Percentiles rank a stretch among this genome's conserved stretches.
Conservation (phyloP, 2,113 vertebrate genomes). For the Cromileptes altivelis region DNA sequence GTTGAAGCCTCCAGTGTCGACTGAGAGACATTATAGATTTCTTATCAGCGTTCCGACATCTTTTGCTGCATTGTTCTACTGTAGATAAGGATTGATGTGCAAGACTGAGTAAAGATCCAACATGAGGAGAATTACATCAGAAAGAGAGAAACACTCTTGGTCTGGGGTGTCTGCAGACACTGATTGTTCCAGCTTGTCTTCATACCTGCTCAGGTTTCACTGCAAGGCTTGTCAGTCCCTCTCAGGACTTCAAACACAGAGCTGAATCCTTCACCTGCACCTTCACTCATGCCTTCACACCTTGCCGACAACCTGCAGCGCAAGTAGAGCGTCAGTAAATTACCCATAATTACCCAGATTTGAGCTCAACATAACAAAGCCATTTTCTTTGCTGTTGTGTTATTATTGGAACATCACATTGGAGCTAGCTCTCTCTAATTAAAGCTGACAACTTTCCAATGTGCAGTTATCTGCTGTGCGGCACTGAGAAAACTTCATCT, state of each 20-base stretch:
- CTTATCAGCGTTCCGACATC: constrained; percentile 33
- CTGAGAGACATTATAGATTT: constrained; percentile 45
- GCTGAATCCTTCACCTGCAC: constrained; percentile 59
- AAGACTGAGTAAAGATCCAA: constrained; percentile 48
- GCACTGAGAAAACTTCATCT: constrained; percentile 47
- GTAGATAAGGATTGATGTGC: constrained; percentile 35
- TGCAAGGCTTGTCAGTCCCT: constrained; percentile 69
- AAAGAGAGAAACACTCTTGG: constrained; percentile 21
- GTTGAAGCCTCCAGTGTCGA: constrained; percentile 24
- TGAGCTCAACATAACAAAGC: constrained; percentile 60
- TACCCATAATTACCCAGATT: constrained; percentile 73
- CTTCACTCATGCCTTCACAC: constrained; percentile 66
- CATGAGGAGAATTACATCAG: constrained; percentile 48
- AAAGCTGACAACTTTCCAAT: constrained; percentile 57
- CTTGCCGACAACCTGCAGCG: constrained; percentile 59
- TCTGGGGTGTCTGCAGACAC: constrained; percentile 39
- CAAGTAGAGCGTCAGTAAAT: constrained; percentile 63
- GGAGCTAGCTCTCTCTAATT: constrained; percentile 58
- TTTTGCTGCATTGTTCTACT: constrained; percentile 39
- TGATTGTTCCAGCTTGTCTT: constrained; percentile 76
- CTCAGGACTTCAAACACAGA: constrained; percentile 69
- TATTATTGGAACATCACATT: constrained; percentile 55
- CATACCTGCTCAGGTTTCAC: constrained; percentile 75
- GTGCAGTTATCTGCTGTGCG: constrained; percentile 50
- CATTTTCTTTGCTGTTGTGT: constrained; percentile 63